Percentiles rank a stretch among this genome's conserved stretches.
phyloP scores from a whole-genome alignment of 2,888 invertebrate genomes.

The Drosophila subquinaria region DNA sequence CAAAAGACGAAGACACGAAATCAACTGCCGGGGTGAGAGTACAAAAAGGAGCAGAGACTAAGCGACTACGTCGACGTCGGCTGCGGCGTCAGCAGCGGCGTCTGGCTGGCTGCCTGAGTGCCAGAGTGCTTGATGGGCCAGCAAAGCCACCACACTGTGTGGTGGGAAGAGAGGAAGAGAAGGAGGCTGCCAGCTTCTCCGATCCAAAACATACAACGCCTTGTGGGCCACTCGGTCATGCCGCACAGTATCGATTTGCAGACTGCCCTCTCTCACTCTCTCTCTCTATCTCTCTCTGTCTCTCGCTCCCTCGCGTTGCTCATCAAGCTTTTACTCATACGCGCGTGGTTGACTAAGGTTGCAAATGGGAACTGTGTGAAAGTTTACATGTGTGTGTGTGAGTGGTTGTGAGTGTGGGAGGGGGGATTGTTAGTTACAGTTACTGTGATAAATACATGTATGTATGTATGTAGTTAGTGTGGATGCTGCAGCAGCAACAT shows the following conservation, averaged over 20 bases:
- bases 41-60: conserved; percentile 40
- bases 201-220: conserved; percentile 63
- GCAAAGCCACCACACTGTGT: conserved; percentile 55
- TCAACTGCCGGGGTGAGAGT: conserved; percentile 51
- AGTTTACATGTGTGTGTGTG: conserved; percentile 7
- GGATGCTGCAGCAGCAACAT: conserved; percentile 70
- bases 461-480: conserved; percentile 31
- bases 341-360: conserved; percentile 68
- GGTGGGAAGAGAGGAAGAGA: conserved; percentile 2
- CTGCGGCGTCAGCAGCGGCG: conserved; percentile 53
- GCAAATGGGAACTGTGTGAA: conserved; percentile 36
- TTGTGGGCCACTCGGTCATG: conserved; percentile 79
- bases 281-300: not conserved
- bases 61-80: conserved; percentile 19
- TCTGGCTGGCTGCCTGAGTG: conserved; percentile 51
- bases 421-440: conserved; percentile 66
- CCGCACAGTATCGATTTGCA: conserved; percentile 80
- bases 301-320: not conserved
- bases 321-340: conserved; percentile 56
- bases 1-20: conserved; percentile 57
- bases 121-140: conserved; percentile 29
- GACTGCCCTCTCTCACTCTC: conserved; percentile 4
- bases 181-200: conserved; percentile 37
- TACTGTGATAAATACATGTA: conserved; percentile 24
- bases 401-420: not conserved